Evolutionary conservation across 1,140 invertebrate species (phyloP).

Genomic region (Zaprionus ghesquierei): DNA sequence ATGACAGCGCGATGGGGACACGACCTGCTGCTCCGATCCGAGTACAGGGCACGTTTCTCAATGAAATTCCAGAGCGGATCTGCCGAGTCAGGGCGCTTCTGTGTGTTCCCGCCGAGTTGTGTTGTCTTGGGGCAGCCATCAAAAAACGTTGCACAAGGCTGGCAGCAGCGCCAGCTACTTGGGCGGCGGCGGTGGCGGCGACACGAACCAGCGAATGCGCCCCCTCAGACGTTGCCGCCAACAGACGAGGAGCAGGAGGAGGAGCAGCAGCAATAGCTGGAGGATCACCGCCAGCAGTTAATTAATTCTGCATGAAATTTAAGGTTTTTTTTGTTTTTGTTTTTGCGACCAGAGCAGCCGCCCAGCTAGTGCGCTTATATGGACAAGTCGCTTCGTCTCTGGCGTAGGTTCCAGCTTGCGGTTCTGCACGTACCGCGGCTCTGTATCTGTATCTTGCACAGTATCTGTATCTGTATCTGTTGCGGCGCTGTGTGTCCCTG

Average conservation of each 20-base stretch:
- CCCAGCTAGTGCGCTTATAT: constrained; percentile 57
- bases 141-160: constrained; percentile 50
- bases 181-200: constrained; percentile 38
- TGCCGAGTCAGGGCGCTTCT: constrained; percentile 53
- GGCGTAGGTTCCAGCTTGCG: constrained; percentile 45
- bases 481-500: constrained; percentile 7
- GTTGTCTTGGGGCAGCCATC: constrained; percentile 74
- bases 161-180: constrained; percentile 49
- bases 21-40: constrained; percentile 60
- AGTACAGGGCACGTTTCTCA: constrained; percentile 77
- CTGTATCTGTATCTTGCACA: constrained; percentile 19
- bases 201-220: constrained; percentile 55
- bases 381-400: constrained; percentile 72
- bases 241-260: background rate
- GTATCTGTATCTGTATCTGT: constrained; percentile 5
- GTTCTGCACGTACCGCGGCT: constrained; percentile 62
- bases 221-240: constrained; percentile 40
- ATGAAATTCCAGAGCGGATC: constrained; percentile 77
- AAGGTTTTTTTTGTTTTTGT: constrained; percentile 49
- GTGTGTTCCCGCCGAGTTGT: constrained; percentile 68
- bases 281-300: constrained; percentile 49
- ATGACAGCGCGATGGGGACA: constrained; percentile 71
- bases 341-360: constrained; percentile 24
- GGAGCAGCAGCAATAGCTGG: background rate
- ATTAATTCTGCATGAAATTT: constrained; percentile 82